Evolutionary conservation across 2,113 vertebrate genomes (phyloP), one percentile per base, ranked within the genome.

Genomic region (Odontesthes bonariensis): DNA sequence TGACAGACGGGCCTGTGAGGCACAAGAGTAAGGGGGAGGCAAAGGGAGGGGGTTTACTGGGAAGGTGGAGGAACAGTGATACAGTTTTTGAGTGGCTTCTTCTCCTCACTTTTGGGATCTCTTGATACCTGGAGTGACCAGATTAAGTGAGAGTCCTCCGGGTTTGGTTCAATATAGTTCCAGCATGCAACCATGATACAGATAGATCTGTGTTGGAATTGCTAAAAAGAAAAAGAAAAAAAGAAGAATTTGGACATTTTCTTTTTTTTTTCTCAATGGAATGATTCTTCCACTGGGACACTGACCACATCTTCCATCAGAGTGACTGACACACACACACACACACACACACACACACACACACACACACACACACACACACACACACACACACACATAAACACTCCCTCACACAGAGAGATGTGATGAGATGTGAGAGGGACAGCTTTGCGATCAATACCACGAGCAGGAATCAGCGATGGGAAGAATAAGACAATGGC

Each of bases 401-500:
- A 73, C 59, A 23, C 66, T 69, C 61, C 47, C 77, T 60, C 81
- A 84, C 82, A 86, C 47, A 40, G 42, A 71, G 77, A 83, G 89
- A 94, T 93, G 94, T 94, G 95, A 96, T 72, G 89, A 93, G 93
- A 89, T 84, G 86, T 88, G 62, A 75, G 75, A 88, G 22, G 83
- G 75, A 91, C 92, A 90, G 88, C 85, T 86, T 82, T 46, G 44
- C 74, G 93, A 96, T 96, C 96, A 90, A 96, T 96, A 93, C 92
- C 88, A 42, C 83, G 67, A 90, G 95, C 94, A 94, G 91, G 89
- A 95, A 96, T 96, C 94, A 93, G 94, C 92, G 93, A 95, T 74
- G 90, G 94, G 89, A 85, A 93, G 91, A 92, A 92, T 90, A 96
- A 96, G 95, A 93, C 95, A 96, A 96, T 96, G 89, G 93, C 65